Evolutionary conservation across 2,888 invertebrate species (phyloP).

Genomic region (Tribolium freemani): DNA sequence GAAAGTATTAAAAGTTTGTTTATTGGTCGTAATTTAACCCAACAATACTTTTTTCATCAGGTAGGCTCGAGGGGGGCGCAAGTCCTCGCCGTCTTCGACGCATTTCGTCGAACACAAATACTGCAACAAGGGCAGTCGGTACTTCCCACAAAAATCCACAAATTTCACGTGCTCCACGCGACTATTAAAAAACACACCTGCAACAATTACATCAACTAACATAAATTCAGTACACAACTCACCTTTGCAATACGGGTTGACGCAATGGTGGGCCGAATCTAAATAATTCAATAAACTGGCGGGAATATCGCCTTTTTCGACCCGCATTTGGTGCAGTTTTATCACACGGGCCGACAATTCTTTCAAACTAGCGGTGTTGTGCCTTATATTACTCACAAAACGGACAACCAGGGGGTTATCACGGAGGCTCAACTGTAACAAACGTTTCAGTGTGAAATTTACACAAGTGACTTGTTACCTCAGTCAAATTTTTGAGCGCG

Average conservation of each 20-base stretch:
- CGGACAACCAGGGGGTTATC: conserved; percentile 96
- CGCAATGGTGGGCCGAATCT: conserved; percentile 91
- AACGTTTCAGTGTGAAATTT: too few relatives aligned
- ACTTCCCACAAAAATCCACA: conserved; percentile 99
- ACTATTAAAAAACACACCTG: conserved; percentile 97
- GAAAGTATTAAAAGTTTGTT: conserved; percentile 40
- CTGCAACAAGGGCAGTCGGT: conserved; percentile 93
- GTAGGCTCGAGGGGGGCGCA: conserved; percentile 73
- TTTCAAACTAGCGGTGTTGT: conserved; percentile 90
- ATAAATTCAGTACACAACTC: too few relatives aligned
- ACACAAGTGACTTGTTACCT: conserved; percentile 72
- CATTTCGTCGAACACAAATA: conserved; percentile 92
- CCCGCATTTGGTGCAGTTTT: conserved; percentile 75
- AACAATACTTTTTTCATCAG: conserved; percentile 93
- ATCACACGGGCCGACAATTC: conserved; percentile 92
- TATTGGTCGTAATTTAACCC: conserved; percentile 68
- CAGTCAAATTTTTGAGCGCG: conserved; percentile 89
- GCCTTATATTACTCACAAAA: conserved; percentile 94
- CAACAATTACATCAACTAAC: too few relatives aligned
- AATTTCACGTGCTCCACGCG: conserved; percentile 98
- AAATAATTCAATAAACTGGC: conserved; percentile 84
- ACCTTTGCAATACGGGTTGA: conserved; percentile 96
- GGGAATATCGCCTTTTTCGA: conserved; percentile 81
- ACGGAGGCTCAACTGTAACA: conserved; percentile 86
- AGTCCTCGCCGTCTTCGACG: conserved; percentile 74